These are phyloP conservation scores for Pomacea canaliculata DNA, from an alignment of 2,888 invertebrate genomes.

Conservation along the genomic window DNA sequence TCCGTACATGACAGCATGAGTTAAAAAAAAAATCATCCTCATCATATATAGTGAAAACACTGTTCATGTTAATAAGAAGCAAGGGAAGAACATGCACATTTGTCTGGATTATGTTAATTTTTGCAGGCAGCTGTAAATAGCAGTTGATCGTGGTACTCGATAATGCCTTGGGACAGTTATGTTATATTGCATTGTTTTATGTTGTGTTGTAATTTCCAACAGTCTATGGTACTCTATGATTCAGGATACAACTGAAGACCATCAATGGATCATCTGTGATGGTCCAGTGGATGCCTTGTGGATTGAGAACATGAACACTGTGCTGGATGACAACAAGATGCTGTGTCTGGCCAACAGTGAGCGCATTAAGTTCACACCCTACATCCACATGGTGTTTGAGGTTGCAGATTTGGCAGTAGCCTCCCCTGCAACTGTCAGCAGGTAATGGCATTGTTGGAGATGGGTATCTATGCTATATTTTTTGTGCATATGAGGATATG, in stretches of 20 bases:
- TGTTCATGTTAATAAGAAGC: no score
- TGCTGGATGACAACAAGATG: conserved; percentile 94
- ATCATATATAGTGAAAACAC: no score
- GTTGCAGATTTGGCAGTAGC: conserved; percentile 86
- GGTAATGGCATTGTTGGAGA: conserved; percentile 68
- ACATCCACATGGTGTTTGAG: conserved; percentile 88
- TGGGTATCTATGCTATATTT: conserved; percentile 37
- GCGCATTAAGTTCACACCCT: conserved; percentile 88
- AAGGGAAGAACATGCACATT: no score
- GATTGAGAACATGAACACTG: conserved; percentile 95
- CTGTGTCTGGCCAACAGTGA: conserved; percentile 91
- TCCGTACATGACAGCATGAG: no score
- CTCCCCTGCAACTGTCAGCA: conserved; percentile 89
- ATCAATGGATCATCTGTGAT: conserved; percentile 93
- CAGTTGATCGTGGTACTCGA: no score
- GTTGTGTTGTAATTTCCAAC: not conserved
- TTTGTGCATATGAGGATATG: no score
- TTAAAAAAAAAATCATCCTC: no score
- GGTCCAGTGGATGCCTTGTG: conserved; percentile 92
- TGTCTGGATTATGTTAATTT: no score
- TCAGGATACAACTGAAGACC: conserved; percentile 73
- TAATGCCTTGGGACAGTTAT: no score
- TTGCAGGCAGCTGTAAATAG: no score
- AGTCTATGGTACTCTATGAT: no score
- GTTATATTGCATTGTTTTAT: not conserved